Evolutionary conservation across 2,113 vertebrate species (phyloP), one percentile per base, ranked within the genome.

Genomic region (Lampris incognitus): DNA sequence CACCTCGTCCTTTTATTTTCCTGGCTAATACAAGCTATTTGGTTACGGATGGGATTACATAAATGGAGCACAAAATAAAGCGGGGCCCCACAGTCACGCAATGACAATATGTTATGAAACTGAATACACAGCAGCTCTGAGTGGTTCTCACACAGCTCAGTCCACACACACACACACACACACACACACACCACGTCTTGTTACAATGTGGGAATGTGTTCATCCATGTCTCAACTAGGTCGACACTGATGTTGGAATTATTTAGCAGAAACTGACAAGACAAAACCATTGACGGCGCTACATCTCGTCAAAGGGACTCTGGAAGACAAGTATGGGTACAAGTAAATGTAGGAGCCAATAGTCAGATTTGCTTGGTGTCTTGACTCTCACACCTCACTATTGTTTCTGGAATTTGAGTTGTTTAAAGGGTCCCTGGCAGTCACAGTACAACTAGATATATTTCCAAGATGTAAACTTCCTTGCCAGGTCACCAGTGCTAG

Each of bases 41-140:
- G 42, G 69, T 92, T 93, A 83, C 90, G 83, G 75, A 50, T 73
- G 83, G 64, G 75, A 85, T 88, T 83, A 78, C 82, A 82, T 86
- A 83, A 90, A 90, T 68, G 72, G 50, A 63, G 75, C 69, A 57
- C 73, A 79, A 82, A 70, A 80, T 86, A 69, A 77, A 66, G 7
- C 11, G 57, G 63, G 73, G 74, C 62, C 60, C 73, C 76, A 69
- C 82, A 83, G 71, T 86, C 83, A 60, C 83, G 69, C 66, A 78
- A 54, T 81, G 56, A 84, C 79, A 79, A 84, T 78, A 73, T 77
- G 51, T 68, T 77, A 65, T 76, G 87, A 85, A 88, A 89, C 79
- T 65, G 69, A 57, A 88, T 81, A 87, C 49, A 5, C 39, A 50
- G 52, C 42, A 56, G 61, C 48, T 78, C 57, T 78, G 46, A 81